Evolutionary conservation across 2,797 vertebrate species (phyloP).

Genomic region (Hydrocynus forskahlii): DNA sequence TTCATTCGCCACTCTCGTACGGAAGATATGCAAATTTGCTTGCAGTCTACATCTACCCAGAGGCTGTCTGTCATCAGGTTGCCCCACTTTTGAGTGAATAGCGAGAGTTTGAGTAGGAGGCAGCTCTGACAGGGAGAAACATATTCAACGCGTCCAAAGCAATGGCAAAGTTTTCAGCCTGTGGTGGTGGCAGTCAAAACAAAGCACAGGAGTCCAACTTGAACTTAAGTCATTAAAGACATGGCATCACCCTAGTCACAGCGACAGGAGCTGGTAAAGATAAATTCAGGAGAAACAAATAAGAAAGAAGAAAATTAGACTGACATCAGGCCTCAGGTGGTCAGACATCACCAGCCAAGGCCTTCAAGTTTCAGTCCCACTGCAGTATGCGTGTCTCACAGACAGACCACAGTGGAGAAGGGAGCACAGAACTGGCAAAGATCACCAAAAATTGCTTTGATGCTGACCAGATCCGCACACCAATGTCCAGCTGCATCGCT

Average conservation of each 20-base stretch:
- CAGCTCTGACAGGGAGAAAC: slow-evolving; percentile 44
- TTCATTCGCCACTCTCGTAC: neutral
- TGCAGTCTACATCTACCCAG: slow-evolving; percentile 7
- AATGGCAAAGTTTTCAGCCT: slow-evolving; percentile 50
- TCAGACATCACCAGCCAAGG: neutral
- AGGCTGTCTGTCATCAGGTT: slow-evolving; percentile 43
- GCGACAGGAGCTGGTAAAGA: slow-evolving; percentile 55
- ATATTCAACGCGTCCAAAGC: slow-evolving; percentile 40
- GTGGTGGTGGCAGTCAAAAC: slow-evolving; percentile 56
- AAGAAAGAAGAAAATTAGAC: slow-evolving; percentile 23
- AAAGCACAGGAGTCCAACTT: slow-evolving; percentile 52
- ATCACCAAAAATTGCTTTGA: slow-evolving; percentile 35
- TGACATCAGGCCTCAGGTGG: slow-evolving; percentile 22
- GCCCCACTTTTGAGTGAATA: slow-evolving; percentile 31
- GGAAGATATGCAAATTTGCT: neutral
- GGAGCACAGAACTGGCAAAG: slow-evolving; percentile 32
- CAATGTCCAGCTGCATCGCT: slow-evolving; percentile 10
- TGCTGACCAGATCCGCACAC: slow-evolving; percentile 8
- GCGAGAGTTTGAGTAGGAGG: slow-evolving; percentile 18
- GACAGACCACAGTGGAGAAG: slow-evolving; percentile 27
- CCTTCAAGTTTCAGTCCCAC: slow-evolving; percentile 1
- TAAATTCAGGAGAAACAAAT: slow-evolving; percentile 29
- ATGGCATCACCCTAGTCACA: slow-evolving; percentile 39
- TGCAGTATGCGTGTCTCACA: slow-evolving; percentile 35
- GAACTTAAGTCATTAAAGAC: slow-evolving; percentile 47